A percentile compares a stretch with the other conserved stretches of the same genome.
Evolutionary conservation across 2,113 vertebrate species (phyloP).

Genomic region (Arenaria interpres): DNA sequence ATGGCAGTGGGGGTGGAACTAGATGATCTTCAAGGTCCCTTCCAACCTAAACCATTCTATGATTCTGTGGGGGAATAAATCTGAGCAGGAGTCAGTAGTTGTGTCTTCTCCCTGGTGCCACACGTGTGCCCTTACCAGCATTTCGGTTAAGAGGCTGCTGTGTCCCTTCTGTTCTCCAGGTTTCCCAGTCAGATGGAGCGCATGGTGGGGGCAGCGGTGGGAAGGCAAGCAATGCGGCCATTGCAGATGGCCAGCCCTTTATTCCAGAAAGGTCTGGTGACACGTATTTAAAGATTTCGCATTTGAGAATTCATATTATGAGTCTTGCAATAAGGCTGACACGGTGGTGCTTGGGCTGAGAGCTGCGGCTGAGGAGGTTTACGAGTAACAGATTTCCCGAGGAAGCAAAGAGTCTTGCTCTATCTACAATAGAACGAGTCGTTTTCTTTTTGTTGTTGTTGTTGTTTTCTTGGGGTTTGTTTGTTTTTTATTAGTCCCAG

Average conservation of each 20-base stretch:
- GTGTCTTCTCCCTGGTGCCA: neutral
- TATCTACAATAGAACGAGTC: neutral
- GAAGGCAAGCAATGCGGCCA: fast-evolving
- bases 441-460: neutral
- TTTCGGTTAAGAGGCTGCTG: neutral
- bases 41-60: neutral
- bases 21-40: neutral
- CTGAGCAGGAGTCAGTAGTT: neutral
- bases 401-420: constrained; percentile 23
- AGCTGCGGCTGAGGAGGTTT: neutral
- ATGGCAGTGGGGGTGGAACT: neutral
- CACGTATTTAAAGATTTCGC: neutral
- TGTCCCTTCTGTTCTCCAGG: neutral
- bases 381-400: constrained; percentile 26
- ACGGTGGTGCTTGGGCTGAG: neutral
- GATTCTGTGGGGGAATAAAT: neutral
- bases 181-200: neutral
- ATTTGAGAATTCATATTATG: neutral
- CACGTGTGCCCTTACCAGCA: fast-evolving
- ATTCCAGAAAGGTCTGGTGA: neutral
- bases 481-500: constrained; percentile 39
- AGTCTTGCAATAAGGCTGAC: neutral
- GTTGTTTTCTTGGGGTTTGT: neutral
- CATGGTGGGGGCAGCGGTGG: neutral
- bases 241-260: neutral